Base-by-base conservation (phyloP, 2,888 invertebrate genomes). In the Drosophila nr. fundita region DNA sequence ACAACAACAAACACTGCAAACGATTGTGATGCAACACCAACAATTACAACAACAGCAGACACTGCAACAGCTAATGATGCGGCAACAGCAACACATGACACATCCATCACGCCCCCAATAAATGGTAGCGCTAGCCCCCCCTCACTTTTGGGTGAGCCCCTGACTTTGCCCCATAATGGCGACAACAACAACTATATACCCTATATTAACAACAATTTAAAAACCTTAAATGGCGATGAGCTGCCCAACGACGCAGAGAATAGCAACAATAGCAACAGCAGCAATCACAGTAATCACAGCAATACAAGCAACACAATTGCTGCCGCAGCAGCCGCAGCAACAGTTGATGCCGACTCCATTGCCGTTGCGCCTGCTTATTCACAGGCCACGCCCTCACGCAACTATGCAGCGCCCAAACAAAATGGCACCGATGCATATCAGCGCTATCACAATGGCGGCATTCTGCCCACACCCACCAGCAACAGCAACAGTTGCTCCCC, bases 1-100 rank as follows among this genome's bases (percentile, higher is more conserved):
- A 61, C 59, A 58, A 40, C 40, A 57, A 49, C 62, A 74, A 66
- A 58, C 61, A 67, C 73, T 48, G 67, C 82, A 59, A 76, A 76
- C 63, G 82, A 81, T 84, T 88, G 86, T 78, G 88, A 83, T 82
- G 72, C 88, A 86, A 80, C 87, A 80, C 78, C 78, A 84, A 87
- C 90, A 89, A 76, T 69, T 68, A 76, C 76, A 78, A 49, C 62
- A 61, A 76, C 76, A 65, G 66, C 83, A 68, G 69, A 66, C 80
- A 86, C 73, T 70, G 62, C 73, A 68, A 54, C 79, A 72, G 78
- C 63, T 61, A 67, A 61, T 64, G 76, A 61, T 45, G 62, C 66
- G 68, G 57, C 78, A 73, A 80, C 90, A 82, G 71, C 89, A 83
- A 73, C 82, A 70, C 52, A 71, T 62, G 71, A 72, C 71, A 65